Base-by-base conservation (phyloP, 1,140 invertebrate species). In the Belonocnema kinseyi region DNA sequence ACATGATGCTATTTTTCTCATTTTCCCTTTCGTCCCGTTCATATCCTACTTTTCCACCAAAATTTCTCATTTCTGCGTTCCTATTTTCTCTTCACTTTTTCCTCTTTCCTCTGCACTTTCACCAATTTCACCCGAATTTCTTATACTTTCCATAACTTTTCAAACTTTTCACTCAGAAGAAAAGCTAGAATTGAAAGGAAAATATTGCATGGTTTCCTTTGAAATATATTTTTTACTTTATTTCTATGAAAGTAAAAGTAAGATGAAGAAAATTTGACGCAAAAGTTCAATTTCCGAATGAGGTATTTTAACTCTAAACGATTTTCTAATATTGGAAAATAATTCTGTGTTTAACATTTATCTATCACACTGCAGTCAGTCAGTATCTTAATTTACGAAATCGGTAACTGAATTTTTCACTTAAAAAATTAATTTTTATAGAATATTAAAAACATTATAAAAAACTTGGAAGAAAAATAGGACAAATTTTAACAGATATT, bases 11-110 rank as follows among this genome's bases (percentile, higher is more conserved):
- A 50, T 51, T 51, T 54, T 75, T 66, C 51, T 76, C 50, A 46
- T 52, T 76, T 40, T 72, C 66, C 71, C 17, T 50, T 19, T 76
- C 58, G 72, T 54, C 52, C 51, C 72, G 26, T 71, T 71, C 76
- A 54, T 70, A 50, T 73, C 50, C 79, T 72, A 21, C 71, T 73
- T 72, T 52, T 56, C 73, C 40, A 11, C 33, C 50, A 52, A 16
- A 50, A 50, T 40, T 19, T 16, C 40, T 74, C 74, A 33, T 33
- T 76, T 70, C 46, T 50, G 21, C 56, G 46, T 53, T 17, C 66
- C 33, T 70, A 17, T 51, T 19, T 17, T 56, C 58, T 51, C 72
- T 75, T 54, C 73, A 52, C 66, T 17, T 72, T 73, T 77, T 66
- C 17, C 52, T 73, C 46, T 51, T 26, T 66, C 26, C 40, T 33